phyloP scores from a whole-genome alignment of 2,888 invertebrate genomes.

The Dynastes grantii region DNA sequence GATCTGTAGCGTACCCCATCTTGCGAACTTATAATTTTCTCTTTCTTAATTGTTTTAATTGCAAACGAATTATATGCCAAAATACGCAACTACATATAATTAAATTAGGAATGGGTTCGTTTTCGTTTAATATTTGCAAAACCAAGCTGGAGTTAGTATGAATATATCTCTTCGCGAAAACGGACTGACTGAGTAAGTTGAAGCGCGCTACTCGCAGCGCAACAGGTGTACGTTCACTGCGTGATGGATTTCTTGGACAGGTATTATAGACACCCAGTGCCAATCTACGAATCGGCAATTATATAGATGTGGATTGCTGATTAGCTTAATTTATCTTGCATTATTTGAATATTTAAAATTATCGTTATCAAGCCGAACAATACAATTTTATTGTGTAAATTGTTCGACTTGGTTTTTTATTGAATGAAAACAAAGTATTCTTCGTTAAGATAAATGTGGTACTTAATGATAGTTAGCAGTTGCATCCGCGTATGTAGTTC shows the following conservation, averaged over 20 bases:
- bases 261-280: constrained; percentile 33
- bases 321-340: constrained; percentile 46
- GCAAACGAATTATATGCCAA: no score
- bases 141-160: not conserved
- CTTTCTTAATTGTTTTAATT: not conserved
- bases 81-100: no score
- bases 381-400: constrained; percentile 22
- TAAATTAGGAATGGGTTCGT: no score
- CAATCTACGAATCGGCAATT: constrained; percentile 29
- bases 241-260: constrained; percentile 39
- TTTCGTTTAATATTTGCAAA: not conserved
- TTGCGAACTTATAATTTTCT: constrained; percentile 1
- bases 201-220: constrained; percentile 22
- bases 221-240: constrained; percentile 39
- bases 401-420: not conserved
- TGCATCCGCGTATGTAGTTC: no score
- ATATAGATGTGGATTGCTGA: constrained; percentile 40
- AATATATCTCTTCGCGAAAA: constrained; percentile 22
- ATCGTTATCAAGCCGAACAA: constrained; percentile 36
- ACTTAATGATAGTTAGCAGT: no score
- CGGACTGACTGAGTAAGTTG: constrained; percentile 17
- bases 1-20: constrained; percentile 48
- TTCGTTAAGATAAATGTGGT: no score
- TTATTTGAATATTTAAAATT: constrained; percentile 39
- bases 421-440: no score